phyloP scores from a whole-genome alignment of 2,888 invertebrate species.

The Dryocosmus kuriphilus region DNA sequence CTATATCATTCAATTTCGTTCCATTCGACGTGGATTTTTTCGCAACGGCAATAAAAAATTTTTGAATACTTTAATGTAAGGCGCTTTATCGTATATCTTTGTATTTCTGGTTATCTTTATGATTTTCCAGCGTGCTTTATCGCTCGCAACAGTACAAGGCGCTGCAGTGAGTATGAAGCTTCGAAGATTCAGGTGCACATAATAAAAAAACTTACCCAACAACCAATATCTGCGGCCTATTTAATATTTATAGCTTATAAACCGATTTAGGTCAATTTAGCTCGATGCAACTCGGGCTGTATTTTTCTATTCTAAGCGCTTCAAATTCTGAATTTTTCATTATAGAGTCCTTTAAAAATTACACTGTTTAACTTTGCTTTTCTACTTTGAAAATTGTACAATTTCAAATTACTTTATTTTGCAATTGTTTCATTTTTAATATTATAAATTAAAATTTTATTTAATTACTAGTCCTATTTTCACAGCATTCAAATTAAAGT shows the following conservation, averaged over 20 bases:
- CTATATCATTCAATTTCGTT: neutral
- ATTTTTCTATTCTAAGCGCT: no score
- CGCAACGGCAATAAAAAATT: neutral
- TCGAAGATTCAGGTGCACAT: neutral
- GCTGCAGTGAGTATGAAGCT: neutral
- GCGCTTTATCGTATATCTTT: neutral
- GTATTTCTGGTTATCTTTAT: conserved; percentile 52
- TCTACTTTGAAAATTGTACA: no score
- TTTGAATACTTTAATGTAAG: conserved; percentile 2
- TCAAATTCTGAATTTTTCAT: no score
- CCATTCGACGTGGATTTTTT: neutral
- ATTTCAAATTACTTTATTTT: no score
- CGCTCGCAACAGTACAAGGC: conserved; percentile 42
- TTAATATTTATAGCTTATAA: neutral
- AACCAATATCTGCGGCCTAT: neutral
- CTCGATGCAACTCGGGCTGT: no score
- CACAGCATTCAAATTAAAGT: no score
- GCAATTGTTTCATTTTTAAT: no score
- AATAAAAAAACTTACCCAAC: neutral
- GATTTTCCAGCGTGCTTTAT: conserved; percentile 58
- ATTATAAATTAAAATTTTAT: no score
- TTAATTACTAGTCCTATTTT: no score
- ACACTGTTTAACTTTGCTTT: no score
- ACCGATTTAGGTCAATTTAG: no score
- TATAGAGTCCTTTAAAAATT: no score